Conservation (phyloP, 2,113 vertebrate species). For the Carlito syrichta region DNA sequence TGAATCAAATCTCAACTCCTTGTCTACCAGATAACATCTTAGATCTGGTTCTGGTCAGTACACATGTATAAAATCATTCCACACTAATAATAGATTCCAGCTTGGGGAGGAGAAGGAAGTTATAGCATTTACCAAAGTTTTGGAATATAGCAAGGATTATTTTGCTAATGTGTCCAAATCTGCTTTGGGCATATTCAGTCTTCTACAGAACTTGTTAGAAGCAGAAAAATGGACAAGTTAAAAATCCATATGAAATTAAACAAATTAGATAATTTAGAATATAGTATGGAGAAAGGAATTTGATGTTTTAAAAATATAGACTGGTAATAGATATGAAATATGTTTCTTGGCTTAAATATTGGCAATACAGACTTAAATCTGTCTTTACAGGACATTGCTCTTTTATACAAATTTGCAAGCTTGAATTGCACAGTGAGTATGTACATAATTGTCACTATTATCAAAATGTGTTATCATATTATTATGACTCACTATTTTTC, state of each 20-base stretch:
- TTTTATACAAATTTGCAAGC: not conserved
- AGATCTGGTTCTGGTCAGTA: not conserved
- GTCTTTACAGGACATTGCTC: not conserved
- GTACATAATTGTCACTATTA: not conserved
- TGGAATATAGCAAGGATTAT: constrained; percentile 44
- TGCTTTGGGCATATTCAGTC: constrained; percentile 48
- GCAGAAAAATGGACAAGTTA: not conserved
- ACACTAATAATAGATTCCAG: constrained; percentile 43
- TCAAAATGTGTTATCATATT: not conserved
- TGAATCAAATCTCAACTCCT: constrained; percentile 54
- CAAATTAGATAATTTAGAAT: not conserved
- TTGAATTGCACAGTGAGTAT: not conserved
- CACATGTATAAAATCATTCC: constrained; percentile 55
- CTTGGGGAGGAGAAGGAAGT: not conserved
- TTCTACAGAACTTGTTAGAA: constrained; percentile 24
- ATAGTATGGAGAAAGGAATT: not conserved
- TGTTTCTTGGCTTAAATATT: not conserved
- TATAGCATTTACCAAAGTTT: constrained; percentile 49
- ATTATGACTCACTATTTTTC: not conserved
- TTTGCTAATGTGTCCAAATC: constrained; percentile 52
- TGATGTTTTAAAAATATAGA: not conserved
- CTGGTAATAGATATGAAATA: not conserved
- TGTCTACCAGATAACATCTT: constrained; percentile 58
- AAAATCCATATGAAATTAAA: constrained; percentile 35
- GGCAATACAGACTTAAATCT: not conserved